Evolutionary conservation across 2,113 vertebrate genomes (phyloP).

Genomic region (Laticauda laticaudata): DNA sequence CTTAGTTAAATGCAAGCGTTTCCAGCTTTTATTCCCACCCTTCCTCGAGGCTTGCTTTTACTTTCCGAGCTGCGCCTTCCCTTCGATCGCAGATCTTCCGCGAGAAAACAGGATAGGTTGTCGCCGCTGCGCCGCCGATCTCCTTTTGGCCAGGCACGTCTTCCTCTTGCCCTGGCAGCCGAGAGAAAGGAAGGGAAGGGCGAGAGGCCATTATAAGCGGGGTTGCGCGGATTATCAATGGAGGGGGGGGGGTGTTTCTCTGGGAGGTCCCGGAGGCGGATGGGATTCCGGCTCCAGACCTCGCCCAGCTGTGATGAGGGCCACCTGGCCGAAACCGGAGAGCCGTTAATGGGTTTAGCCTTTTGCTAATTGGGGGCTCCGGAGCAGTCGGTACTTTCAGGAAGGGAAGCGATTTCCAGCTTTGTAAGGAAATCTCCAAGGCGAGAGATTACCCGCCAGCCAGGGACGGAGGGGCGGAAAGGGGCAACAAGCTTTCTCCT

Average conservation of each 20-base stretch:
- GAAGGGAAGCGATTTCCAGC: slow-evolving; percentile 32
- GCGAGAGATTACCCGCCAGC: neutral
- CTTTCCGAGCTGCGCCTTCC: neutral
- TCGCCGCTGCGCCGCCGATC: neutral
- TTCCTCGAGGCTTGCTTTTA: neutral
- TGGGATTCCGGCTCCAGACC: slow-evolving; percentile 57
- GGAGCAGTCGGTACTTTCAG: slow-evolving; percentile 52
- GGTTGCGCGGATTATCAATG: slow-evolving; percentile 64
- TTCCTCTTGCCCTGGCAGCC: slow-evolving; percentile 28
- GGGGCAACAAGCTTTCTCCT: neutral
- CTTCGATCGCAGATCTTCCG: neutral
- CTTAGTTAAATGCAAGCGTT: neutral
- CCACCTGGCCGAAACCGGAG: slow-evolving; percentile 74
- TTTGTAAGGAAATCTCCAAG: neutral
- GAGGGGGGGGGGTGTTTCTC: slow-evolving; percentile 24
- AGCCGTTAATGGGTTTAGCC: slow-evolving; percentile 70
- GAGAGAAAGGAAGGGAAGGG: slow-evolving; percentile 41
- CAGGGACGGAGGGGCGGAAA: neutral
- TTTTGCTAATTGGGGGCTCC: slow-evolving; percentile 71
- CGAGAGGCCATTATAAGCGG: slow-evolving; percentile 52
- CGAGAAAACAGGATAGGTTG: neutral
- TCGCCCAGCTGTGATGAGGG: slow-evolving; percentile 57
- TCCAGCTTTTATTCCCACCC: neutral
- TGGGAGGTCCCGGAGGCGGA: slow-evolving; percentile 66
- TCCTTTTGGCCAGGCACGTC: slow-evolving; percentile 15